Evolutionary conservation across 2,113 vertebrate genomes (phyloP).

Genomic region (Morphnarchus princeps): DNA sequence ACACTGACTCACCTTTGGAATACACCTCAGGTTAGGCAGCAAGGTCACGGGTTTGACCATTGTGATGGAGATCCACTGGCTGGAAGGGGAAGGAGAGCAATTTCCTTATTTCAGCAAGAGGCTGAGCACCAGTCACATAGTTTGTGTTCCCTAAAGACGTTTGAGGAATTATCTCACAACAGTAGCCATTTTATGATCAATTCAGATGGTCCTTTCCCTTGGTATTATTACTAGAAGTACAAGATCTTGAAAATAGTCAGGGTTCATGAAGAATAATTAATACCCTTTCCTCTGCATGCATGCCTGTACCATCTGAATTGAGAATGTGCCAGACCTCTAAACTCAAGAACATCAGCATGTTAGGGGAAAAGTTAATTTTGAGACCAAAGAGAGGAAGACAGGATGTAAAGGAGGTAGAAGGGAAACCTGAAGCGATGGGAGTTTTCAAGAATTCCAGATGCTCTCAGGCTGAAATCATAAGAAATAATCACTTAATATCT

Average conservation of each 20-base stretch:
- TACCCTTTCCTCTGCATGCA: neutral
- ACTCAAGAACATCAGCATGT: neutral
- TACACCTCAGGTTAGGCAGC: neutral
- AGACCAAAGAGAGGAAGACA: neutral
- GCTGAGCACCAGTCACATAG: neutral
- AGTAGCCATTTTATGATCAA: neutral
- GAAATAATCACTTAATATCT: constrained; percentile 75
- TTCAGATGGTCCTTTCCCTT: neutral
- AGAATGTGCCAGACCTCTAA: neutral
- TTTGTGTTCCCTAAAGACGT: neutral
- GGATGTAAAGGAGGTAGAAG: neutral
- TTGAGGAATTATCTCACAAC: neutral
- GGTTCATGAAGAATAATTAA: neutral
- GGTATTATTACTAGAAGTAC: neutral
- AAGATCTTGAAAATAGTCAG: neutral
- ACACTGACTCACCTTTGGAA: neutral
- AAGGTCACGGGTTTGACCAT: neutral
- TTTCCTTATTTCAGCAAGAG: neutral
- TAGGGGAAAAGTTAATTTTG: neutral
- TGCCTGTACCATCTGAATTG: neutral
- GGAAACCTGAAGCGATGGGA: neutral
- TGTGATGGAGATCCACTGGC: neutral
- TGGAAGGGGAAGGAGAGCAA: neutral
- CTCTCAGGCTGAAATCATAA: constrained; percentile 49
- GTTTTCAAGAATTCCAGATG: constrained; percentile 57